A percentile compares a stretch with the other conserved stretches of the same genome.
These are phyloP conservation scores for Canis aureus DNA, from an alignment of 2,113 vertebrate genomes.

Conservation along the genomic window DNA sequence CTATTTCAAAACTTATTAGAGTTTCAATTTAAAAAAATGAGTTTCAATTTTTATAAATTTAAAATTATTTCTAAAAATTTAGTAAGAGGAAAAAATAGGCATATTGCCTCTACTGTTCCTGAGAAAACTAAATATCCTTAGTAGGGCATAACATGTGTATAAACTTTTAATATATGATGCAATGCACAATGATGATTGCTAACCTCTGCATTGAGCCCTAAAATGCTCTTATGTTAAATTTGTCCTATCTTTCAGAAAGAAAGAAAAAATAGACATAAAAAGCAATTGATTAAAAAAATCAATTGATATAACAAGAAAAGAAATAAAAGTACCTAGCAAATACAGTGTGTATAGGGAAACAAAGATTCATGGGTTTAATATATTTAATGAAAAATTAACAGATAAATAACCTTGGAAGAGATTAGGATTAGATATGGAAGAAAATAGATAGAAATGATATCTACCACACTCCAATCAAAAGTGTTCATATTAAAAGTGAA, in stretches of 20 bases:
- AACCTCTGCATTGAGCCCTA: neutral
- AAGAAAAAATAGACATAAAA: neutral
- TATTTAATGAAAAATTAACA: neutral
- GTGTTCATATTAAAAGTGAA: neutral
- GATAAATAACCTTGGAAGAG: neutral
- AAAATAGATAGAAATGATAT: neutral
- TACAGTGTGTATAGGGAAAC: neutral
- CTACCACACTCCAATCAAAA: neutral
- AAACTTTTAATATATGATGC: neutral
- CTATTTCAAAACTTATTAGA: neutral
- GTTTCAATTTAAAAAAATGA: no score
- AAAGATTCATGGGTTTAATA: neutral
- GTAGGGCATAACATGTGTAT: rapidly evolving
- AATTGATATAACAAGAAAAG: neutral
- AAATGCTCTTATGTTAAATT: neutral
- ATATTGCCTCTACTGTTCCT: neutral
- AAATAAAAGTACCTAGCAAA: neutral
- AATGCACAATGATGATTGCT: rapidly evolving
- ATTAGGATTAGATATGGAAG: neutral
- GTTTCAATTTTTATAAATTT: neutral
- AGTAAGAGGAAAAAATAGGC: neutral
- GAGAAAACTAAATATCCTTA: neutral
- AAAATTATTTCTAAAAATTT: neutral
- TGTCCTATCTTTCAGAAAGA: neutral
- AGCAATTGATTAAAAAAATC: rapidly evolving